Conservation (phyloP, 2,888 invertebrate genomes). For the Metallyticus violacea region DNA sequence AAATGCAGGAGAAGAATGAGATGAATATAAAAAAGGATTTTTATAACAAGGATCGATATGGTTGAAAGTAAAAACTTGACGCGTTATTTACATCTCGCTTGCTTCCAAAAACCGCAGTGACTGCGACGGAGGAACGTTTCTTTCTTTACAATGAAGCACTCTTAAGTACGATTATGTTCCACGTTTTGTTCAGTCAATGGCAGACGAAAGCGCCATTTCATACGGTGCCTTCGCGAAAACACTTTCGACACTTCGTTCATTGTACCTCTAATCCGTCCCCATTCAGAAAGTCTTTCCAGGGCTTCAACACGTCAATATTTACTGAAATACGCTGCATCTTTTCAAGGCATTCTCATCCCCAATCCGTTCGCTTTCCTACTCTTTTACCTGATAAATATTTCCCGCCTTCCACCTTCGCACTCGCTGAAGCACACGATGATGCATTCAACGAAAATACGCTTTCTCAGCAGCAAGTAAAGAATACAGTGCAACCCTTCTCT, state of each 20-base stretch:
- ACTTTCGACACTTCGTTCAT: neutral
- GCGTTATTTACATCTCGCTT: neutral
- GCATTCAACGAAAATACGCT: neutral
- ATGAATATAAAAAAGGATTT: neutral
- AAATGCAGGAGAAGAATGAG: neutral
- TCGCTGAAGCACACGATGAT: neutral
- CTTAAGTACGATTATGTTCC: neutral
- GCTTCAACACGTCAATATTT: neutral
- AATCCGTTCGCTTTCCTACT: neutral
- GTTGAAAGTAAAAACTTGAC: neutral
- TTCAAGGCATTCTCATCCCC: neutral
- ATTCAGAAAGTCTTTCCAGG: neutral
- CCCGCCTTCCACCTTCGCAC: neutral
- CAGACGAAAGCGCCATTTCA: neutral
- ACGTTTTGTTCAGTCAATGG: neutral
- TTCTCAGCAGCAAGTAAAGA: neutral
- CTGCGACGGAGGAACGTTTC: neutral
- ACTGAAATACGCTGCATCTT: neutral
- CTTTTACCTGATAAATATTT: neutral
- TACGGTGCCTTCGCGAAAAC: neutral
- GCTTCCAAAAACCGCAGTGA: neutral
- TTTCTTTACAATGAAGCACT: neutral
- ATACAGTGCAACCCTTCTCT: neutral
- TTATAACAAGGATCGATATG: neutral
- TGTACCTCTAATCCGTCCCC: neutral